Conservation (phyloP, 2,113 vertebrate genomes). For the Myotis brandtii region DNA sequence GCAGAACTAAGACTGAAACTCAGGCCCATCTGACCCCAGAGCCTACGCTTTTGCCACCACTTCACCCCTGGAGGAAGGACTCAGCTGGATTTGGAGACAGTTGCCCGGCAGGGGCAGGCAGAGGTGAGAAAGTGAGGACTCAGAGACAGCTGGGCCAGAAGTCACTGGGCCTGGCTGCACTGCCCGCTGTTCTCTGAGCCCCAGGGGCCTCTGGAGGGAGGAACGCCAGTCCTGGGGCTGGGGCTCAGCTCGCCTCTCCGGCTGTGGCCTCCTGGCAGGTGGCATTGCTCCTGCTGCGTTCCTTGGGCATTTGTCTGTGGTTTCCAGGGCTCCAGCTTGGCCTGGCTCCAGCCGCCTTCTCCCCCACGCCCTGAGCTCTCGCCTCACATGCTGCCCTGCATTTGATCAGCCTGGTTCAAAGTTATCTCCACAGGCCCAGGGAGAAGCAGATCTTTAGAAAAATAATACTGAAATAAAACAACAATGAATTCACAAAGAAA, state of each 20-base stretch:
- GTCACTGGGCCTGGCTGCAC: not conserved
- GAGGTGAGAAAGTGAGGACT: not conserved
- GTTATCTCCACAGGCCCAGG: not conserved
- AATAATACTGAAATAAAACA: conserved; percentile 54
- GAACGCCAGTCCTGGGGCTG: not conserved
- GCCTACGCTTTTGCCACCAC: not conserved
- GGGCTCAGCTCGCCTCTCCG: not conserved
- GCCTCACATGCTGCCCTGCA: not conserved
- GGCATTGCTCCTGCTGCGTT: not conserved
- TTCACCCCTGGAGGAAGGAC: not conserved
- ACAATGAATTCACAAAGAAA: conserved; percentile 38
- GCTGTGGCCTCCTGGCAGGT: not conserved
- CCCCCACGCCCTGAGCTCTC: not conserved
- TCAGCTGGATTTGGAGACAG: not conserved
- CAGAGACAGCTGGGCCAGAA: not conserved
- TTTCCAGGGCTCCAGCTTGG: not conserved
- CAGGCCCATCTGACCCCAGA: not conserved
- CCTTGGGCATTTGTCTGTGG: not conserved
- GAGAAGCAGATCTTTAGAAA: conserved; percentile 31
- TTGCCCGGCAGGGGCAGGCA: not conserved
- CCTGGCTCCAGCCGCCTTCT: conserved; percentile 17
- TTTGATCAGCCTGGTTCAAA: conserved; percentile 30
- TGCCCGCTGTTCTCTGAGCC: not conserved
- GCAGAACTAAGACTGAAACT: not conserved
- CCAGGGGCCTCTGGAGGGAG: not conserved